Conservation (phyloP, 2,113 vertebrate species). For the Anarrhichthys ocellatus region DNA sequence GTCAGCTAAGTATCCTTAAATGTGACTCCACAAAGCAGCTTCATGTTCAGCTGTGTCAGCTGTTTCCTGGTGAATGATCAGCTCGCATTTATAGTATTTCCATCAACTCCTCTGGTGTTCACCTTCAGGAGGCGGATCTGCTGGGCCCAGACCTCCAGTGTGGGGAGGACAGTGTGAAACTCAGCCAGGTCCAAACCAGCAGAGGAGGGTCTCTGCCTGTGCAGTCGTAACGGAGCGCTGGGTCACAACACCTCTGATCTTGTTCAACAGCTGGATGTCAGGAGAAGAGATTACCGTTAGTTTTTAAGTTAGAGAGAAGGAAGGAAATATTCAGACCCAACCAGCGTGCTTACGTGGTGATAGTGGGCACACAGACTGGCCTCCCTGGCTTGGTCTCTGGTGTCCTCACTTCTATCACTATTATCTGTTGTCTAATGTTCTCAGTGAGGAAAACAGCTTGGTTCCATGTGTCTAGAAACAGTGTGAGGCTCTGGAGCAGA, state of each 20-base stretch:
- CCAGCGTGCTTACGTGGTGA: constrained; percentile 26
- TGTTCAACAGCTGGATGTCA: constrained; percentile 82
- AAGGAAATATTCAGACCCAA: background rate
- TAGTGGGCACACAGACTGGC: constrained; percentile 14
- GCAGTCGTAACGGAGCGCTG: constrained; percentile 79
- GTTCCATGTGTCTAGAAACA: constrained; percentile 60
- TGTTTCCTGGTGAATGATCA: background rate
- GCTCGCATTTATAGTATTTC: background rate
- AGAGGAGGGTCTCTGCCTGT: constrained; percentile 69
- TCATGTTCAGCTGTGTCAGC: background rate
- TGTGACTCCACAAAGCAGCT: background rate
- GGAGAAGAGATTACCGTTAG: background rate
- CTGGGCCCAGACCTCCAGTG: constrained; percentile 89
- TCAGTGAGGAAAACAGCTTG: background rate
- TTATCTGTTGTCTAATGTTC: background rate
- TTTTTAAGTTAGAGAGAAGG: background rate
- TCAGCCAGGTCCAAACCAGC: constrained; percentile 61
- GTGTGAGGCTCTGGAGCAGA: constrained; percentile 82
- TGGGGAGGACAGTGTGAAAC: constrained; percentile 84
- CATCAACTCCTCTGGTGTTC: constrained; percentile 11
- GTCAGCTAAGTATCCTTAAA: background rate
- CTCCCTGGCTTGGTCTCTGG: constrained; percentile 6
- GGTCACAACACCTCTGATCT: constrained; percentile 83
- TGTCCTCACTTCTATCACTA: background rate
- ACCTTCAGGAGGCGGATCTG: constrained; percentile 88